Conservation (phyloP, 2,888 invertebrate genomes). For the Ischnus inquisitorius region DNA sequence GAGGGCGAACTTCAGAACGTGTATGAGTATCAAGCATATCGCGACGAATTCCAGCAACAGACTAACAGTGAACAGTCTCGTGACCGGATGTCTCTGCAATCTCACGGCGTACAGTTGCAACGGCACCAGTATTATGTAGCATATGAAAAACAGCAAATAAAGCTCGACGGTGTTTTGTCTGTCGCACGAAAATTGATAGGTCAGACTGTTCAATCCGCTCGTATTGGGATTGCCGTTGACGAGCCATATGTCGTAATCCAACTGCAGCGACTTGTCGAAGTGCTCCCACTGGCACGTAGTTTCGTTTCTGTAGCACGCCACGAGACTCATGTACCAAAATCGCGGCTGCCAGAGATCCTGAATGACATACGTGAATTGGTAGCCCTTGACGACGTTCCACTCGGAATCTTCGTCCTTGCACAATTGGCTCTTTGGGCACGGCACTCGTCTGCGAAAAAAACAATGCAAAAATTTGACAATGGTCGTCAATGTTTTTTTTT, state of each 20-base stretch:
- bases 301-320: constrained; percentile 95
- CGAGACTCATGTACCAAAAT: constrained; percentile 98
- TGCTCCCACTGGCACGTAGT: constrained; percentile 94
- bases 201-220: constrained; percentile 94
- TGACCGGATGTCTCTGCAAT: constrained; percentile 96
- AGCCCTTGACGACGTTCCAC: constrained; percentile 93
- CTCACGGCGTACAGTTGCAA: constrained; percentile 96
- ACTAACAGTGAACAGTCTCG: constrained; percentile 95
- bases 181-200: constrained; percentile 99
- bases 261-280: constrained; percentile 87
- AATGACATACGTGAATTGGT: constrained; percentile 98
- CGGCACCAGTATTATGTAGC: constrained; percentile 94
- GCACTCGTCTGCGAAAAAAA: constrained; percentile 88
- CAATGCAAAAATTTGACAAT: too few relatives aligned
- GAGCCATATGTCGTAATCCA: constrained; percentile 97
- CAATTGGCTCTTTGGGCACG: constrained; percentile 91
- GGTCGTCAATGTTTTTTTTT: too few relatives aligned
- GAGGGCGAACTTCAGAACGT: constrained; percentile 95
- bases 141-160: constrained; percentile 94
- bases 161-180: constrained; percentile 96
- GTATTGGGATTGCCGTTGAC: constrained; percentile 98
- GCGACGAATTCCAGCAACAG: constrained; percentile 94
- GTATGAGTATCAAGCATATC: constrained; percentile 94
- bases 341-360: constrained; percentile 96
- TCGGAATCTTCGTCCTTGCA: constrained; percentile 96